Evolutionary conservation across 2,797 vertebrate genomes (phyloP).

Genomic region (Chromis chromis): DNA sequence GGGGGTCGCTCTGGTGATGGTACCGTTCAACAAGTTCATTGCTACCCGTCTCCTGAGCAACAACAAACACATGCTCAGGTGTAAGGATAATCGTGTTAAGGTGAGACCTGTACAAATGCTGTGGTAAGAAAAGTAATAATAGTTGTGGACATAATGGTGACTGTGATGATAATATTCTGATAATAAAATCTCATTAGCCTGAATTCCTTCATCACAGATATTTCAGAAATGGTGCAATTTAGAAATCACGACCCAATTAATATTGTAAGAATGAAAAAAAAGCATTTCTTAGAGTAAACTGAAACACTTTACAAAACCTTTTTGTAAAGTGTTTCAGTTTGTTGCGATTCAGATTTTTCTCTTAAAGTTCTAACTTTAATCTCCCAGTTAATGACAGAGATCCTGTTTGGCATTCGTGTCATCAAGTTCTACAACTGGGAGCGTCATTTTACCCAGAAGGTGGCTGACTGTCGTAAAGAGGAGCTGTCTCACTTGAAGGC

Average conservation of each 20-base stretch:
- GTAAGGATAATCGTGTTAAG: slow-evolving; percentile 94
- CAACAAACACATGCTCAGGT: slow-evolving; percentile 89
- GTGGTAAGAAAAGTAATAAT: neutral
- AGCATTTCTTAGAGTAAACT: no score
- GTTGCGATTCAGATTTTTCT: neutral
- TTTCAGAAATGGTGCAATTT: no score
- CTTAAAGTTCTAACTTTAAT: neutral
- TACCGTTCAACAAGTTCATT: slow-evolving; percentile 94
- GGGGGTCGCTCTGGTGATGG: slow-evolving; percentile 88
- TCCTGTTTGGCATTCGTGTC: slow-evolving; percentile 93
- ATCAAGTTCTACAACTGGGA: slow-evolving; percentile 98
- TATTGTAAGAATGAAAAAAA: no score
- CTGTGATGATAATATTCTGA: neutral
- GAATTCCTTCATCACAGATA: no score
- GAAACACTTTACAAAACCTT: no score
- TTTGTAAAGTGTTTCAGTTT: neutral
- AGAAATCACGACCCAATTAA: no score
- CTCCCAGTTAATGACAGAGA: slow-evolving; percentile 91
- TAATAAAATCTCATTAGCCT: no score
- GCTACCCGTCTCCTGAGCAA: slow-evolving; percentile 89
- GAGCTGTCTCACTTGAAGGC: slow-evolving; percentile 88
- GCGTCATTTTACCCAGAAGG: slow-evolving; percentile 85
- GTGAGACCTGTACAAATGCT: slow-evolving; percentile 79
- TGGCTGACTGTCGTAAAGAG: slow-evolving; percentile 81
- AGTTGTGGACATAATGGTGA: neutral